Base-by-base conservation (phyloP, 2,888 invertebrate genomes). In the Sepioteuthis lessoniana region DNA sequence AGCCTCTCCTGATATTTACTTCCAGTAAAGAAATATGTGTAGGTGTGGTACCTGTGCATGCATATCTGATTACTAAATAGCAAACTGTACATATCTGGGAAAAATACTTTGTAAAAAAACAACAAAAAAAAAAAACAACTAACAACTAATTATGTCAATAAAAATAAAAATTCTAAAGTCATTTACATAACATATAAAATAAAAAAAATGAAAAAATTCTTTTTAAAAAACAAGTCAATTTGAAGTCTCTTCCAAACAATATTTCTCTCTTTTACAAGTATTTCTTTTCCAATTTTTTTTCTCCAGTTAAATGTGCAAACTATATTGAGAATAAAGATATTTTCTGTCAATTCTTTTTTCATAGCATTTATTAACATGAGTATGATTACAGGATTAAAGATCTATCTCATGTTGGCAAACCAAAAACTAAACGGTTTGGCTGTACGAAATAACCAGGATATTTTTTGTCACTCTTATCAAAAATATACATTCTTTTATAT, bases 311-410 rank as follows among this genome's bases (percentile, higher is more conserved):
- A 76, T 76, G 31, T 92, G 25, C 19, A 42, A 38, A 47, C 25
- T 92, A 92, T 47, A 28, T 46, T 31, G 38, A 46, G 42, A 92
- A 47, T 38, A 92, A 47, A 92, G n/a, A 92, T 31, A 91, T 92
- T 46, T 92, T 92, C 46, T 46, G 47, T 92, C 46, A 92, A 92
- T n/a, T 46, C n/a, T 28, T 46, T 91, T 35, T 19, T 93, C 19
- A 93, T 93, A 38, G 93, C 93, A 93, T 93, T 93, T 93, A 93
- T 93, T 93, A 93, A 60, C 93, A 93, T 55, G 47, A 93, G 55
- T 93, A 93, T 46, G 93, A 93, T 93, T 93, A 93, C 93, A 93
- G 55, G 60, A 93, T 93, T 31, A 47, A 42, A 93, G 93, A 93
- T 50, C 60, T 35, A 37, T 50, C 55, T 50, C n/a, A 21, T 55